Base-by-base conservation (phyloP, 2,888 invertebrate species). In the Hydroisotoma schaefferi region DNA sequence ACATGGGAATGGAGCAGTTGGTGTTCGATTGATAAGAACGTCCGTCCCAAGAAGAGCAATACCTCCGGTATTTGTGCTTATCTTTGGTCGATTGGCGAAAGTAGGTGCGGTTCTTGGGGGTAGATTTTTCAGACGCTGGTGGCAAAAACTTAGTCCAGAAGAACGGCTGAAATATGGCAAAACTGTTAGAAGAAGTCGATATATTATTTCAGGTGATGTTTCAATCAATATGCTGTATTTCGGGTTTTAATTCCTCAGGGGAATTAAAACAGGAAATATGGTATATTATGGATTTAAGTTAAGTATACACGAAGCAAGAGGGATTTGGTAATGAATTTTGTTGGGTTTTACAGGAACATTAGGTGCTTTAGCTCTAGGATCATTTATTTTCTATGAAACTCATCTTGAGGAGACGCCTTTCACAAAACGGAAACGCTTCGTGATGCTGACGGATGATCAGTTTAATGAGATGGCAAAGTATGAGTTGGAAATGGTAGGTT, bases 371-470 rank as follows among this genome's bases (percentile, higher is more conserved):
- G 56, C 61, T 1, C 61, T 61, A 25, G 69, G 67, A 12, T 47
- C 64, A 2, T 66, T 55, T 44, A 59, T 63, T 12, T 77, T 75
- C 54, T 78, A 77, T 52, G 46, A 75, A 3, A 73, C 73, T 8
- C 81, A 82, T 71, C 57, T 81, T 12, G 76, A 81, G 69, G 77
- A 75, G 48, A 77, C 81, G 29, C 82, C 83, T 1, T 67, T 83
- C 43, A 81, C 81, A 2, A 76, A 79, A 12, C 75, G 82, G 47
- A 76, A 75, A 58, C 75, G 82, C 57, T 83, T 83, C 65, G 77
- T 83, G 25, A 76, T 80, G 5, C 78, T 83, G 60, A 66, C 59
- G 20, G 59, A 63, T 22, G 64, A 63, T 0, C 69, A 69, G 18
- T 67, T 72, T 27, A 56, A 64, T 46, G 62, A 62, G 43, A 59